These are phyloP conservation scores for Diarsia dahlii DNA, from an alignment of 2,888 invertebrate genomes.

Conservation along the genomic window DNA sequence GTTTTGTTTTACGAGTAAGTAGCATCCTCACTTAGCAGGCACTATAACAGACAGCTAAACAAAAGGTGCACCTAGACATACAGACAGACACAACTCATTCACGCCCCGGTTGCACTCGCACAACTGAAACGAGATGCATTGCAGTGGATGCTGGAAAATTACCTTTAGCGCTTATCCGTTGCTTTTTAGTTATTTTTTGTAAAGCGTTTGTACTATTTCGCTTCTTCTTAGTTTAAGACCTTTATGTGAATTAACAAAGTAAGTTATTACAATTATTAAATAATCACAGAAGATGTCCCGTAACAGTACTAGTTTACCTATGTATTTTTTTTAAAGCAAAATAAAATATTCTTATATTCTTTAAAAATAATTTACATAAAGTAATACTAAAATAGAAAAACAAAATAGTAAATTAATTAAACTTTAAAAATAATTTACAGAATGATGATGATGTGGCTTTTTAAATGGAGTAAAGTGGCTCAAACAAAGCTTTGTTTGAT, in stretches of 20 bases:
- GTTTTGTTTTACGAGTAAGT: not conserved
- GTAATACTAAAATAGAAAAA: too few relatives aligned
- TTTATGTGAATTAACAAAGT: not conserved
- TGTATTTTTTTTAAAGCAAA: too few relatives aligned
- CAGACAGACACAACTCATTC: slow-evolving; percentile 10
- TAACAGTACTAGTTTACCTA: too few relatives aligned
- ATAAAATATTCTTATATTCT: too few relatives aligned
- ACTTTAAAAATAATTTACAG: too few relatives aligned
- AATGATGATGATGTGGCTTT: too few relatives aligned
- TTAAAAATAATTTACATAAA: too few relatives aligned
- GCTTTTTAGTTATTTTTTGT: not conserved
- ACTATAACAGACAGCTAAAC: not conserved
- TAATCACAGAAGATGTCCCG: too few relatives aligned
- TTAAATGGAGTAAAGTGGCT: too few relatives aligned
- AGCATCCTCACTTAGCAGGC: slow-evolving; percentile 6
- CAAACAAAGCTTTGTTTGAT: too few relatives aligned
- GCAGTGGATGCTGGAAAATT: slow-evolving; percentile 22
- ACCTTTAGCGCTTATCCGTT: not conserved
- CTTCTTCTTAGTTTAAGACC: not conserved
- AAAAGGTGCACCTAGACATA: slow-evolving; percentile 17
- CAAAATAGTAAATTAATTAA: too few relatives aligned
- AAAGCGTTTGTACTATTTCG: not conserved
- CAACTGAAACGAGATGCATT: slow-evolving; percentile 2
- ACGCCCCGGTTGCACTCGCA: slow-evolving; percentile 19
- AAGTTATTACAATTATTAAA: too few relatives aligned